A percentile compares a stretch with the other conserved stretches of the same genome.
Conservation (phyloP, 2,888 invertebrate species). For the Clostera curtula region DNA sequence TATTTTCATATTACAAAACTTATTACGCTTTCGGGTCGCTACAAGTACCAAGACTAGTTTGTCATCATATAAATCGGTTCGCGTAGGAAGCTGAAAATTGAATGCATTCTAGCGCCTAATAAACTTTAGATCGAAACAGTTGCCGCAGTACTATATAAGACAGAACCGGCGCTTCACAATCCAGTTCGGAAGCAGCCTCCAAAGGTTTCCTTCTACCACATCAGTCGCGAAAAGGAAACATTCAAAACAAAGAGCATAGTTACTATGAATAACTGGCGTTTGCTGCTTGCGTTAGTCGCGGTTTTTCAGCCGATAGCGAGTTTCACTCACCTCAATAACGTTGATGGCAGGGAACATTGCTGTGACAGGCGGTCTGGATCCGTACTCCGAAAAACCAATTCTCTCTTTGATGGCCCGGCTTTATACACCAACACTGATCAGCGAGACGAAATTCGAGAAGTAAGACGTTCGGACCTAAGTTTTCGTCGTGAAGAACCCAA, state of each 20-base stretch:
- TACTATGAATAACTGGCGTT: constrained; percentile 71
- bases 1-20: too few species aligned
- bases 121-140: constrained; percentile 40
- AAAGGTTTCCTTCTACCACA: constrained; percentile 39
- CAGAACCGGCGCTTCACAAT: constrained; percentile 15
- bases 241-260: constrained; percentile 37
- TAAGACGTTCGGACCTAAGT: constrained; percentile 25
- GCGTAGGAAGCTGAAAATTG: constrained; percentile 62
- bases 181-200: constrained; percentile 56
- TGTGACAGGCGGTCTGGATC: constrained; percentile 33
- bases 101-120: constrained; percentile 66
- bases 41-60: constrained; percentile 14
- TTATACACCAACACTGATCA: constrained; percentile 17
- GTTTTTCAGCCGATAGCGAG: constrained; percentile 51
- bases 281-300: constrained; percentile 58
- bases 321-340: constrained; percentile 42
- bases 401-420: constrained; percentile 24
- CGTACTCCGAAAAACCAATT: constrained; percentile 26
- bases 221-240: constrained; percentile 30
- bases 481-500: constrained; percentile 10
- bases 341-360: constrained; percentile 59
- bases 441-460: constrained; percentile 21
- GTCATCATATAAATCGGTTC: constrained; percentile 13
- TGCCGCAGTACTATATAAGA: constrained; percentile 47
- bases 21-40: background rate